A percentile compares a stretch with the other conserved stretches of the same genome.
These are phyloP conservation scores for Oscheius sp. DNA, from an alignment of 1,140 invertebrate species.

Conservation along the genomic window DNA sequence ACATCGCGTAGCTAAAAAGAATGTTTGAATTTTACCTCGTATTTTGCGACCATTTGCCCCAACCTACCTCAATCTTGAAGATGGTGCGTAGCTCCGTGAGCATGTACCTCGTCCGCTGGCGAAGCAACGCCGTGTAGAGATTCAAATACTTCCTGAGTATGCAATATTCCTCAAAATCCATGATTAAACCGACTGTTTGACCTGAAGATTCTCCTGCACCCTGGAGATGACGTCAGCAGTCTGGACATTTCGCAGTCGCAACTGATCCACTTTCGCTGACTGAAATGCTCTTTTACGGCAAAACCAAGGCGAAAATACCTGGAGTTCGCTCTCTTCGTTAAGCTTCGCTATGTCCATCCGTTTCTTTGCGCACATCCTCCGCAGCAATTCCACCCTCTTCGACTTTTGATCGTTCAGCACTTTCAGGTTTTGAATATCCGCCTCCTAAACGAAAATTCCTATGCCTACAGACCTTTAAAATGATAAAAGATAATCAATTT, in stretches of 20 bases:
- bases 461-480: too few species aligned
- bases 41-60: too few species aligned
- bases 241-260: too few species aligned
- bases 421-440: not conserved
- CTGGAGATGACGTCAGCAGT: not conserved
- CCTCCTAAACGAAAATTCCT: not conserved
- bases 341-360: not conserved
- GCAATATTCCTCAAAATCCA: not conserved
- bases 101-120: not conserved
- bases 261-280: too few species aligned
- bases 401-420: not conserved
- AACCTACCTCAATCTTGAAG: constrained; percentile 23
- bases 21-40: not conserved
- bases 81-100: constrained; percentile 2
- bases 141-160: not conserved
- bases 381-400: not conserved
- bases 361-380: not conserved
- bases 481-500: not conserved
- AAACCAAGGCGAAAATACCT: too few species aligned
- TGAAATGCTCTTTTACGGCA: too few species aligned
- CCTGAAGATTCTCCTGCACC: not conserved
- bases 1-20: not conserved
- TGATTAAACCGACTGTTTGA: not conserved
- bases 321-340: not conserved
- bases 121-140: not conserved